Conservation (phyloP, 2,888 invertebrate genomes). For the Heteropelma amictum region DNA sequence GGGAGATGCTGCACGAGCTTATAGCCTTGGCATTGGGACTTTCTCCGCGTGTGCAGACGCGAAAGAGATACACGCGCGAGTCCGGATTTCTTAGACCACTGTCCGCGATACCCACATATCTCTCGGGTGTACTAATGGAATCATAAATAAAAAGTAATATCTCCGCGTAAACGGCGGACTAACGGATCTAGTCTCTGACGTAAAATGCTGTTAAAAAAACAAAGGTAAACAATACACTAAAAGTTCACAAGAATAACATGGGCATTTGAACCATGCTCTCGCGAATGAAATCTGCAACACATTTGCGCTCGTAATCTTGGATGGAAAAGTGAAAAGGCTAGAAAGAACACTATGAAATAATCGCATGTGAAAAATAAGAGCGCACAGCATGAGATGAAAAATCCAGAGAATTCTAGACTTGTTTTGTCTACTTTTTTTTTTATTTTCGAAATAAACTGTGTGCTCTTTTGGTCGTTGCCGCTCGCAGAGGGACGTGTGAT, state of each 20-base stretch:
- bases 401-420: background rate
- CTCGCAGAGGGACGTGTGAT: background rate
- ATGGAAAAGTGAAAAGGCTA: too few relatives aligned
- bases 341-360: background rate
- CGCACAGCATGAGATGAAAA: background rate
- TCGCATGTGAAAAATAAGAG: conserved; percentile 41
- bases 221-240: background rate
- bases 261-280: too few relatives aligned
- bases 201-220: background rate
- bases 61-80: conserved; percentile 26
- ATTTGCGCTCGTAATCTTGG: too few relatives aligned
- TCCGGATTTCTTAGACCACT: conserved; percentile 58
- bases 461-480: conserved; percentile 29
- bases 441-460: conserved; percentile 1
- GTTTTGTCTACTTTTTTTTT: background rate
- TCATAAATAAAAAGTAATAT: background rate
- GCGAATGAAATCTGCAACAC: too few relatives aligned
- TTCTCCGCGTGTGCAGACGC: conserved; percentile 64
- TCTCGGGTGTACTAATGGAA: conserved; percentile 12
- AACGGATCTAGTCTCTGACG: too few relatives aligned
- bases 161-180: background rate
- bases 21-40: conserved; percentile 74
- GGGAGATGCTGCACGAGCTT: conserved; percentile 66
- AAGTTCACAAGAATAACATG: background rate
- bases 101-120: conserved; percentile 26